Evolutionary conservation across 2,113 vertebrate species (phyloP).

Genomic region (Accipiter cooperii): DNA sequence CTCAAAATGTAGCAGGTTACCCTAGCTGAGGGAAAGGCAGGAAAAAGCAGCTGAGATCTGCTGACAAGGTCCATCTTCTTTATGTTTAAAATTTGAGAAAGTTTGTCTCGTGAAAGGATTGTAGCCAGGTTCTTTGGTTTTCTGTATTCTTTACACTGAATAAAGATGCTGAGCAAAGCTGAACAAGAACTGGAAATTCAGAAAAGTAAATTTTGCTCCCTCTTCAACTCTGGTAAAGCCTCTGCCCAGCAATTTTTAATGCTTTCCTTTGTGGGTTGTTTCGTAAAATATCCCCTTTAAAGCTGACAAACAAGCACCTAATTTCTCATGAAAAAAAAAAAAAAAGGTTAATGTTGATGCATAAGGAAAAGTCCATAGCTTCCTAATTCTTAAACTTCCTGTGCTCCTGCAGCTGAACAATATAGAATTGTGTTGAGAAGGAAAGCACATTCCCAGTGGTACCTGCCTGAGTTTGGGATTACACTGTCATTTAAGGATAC

Average conservation of each 20-base stretch:
- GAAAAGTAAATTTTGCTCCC: neutral
- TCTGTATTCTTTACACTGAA: neutral
- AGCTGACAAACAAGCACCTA: neutral
- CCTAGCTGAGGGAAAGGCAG: neutral
- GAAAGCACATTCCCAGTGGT: conserved; percentile 44
- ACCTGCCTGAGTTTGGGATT: conserved; percentile 34
- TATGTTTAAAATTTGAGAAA: neutral
- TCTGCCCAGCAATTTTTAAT: neutral
- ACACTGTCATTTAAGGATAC: neutral
- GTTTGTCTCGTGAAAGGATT: neutral
- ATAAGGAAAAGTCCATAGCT: neutral
- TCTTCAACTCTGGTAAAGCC: neutral
- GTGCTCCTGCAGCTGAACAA: neutral
- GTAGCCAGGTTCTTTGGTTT: neutral
- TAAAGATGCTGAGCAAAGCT: neutral
- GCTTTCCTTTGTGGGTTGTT: neutral
- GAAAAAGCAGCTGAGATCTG: too few species aligned
- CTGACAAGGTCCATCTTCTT: neutral
- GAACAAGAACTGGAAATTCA: neutral
- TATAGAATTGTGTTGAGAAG: neutral
- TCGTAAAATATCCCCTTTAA: neutral
- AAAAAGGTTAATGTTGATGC: neutral
- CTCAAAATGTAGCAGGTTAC: neutral
- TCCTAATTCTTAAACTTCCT: conserved; percentile 3
- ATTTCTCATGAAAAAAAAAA: neutral